Conservation (phyloP, 2,113 vertebrate species). For the Hydrolagus affinis region DNA sequence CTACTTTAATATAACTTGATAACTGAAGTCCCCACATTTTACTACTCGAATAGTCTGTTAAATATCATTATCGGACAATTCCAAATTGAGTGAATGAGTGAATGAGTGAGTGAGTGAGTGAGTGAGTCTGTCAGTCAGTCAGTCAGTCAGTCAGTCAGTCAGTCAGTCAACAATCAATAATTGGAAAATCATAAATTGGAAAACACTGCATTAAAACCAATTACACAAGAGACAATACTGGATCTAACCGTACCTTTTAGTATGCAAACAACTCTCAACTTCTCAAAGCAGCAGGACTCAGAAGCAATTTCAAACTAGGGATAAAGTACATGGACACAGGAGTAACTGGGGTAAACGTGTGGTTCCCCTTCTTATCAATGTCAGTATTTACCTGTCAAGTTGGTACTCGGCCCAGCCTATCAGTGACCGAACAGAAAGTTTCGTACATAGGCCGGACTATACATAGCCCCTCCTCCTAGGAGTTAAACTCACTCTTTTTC, state of each 20-base stretch:
- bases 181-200: too few relatives aligned
- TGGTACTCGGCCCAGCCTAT: background rate
- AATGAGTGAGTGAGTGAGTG: too few relatives aligned
- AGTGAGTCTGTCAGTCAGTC: too few relatives aligned
- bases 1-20: too few relatives aligned
- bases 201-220: background rate
- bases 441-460: background rate
- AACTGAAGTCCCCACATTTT: too few relatives aligned
- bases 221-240: too few relatives aligned
- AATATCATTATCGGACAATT: too few relatives aligned
- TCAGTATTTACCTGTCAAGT: background rate
- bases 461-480: background rate
- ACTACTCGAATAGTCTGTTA: too few relatives aligned
- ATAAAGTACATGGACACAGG: background rate
- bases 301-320: background rate
- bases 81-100: too few relatives aligned
- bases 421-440: background rate
- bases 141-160: too few relatives aligned
- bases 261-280: background rate
- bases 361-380: background rate
- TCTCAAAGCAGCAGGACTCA: background rate
- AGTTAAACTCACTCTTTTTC: too few relatives aligned
- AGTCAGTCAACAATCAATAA: too few relatives aligned
- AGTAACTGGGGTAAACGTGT: background rate
- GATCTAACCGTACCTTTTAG: background rate